These are phyloP conservation scores for Coregonus ussuriensis DNA, from an alignment of 2,797 vertebrate species.

Conservation along the genomic window DNA sequence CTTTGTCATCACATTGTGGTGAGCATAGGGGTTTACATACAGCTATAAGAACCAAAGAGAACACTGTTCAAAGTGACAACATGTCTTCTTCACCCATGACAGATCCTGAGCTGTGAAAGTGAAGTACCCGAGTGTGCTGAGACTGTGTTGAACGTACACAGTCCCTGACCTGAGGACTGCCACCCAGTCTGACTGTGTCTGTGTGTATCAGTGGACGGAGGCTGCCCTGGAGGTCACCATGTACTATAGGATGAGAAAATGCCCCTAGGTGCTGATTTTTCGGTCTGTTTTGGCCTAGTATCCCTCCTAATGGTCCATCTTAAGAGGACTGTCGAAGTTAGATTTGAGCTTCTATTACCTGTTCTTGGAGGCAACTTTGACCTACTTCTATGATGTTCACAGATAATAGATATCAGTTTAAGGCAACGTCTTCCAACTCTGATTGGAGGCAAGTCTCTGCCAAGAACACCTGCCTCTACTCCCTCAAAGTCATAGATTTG, in stretches of 20 bases:
- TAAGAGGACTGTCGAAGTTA: too few relatives aligned
- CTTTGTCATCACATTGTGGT: constrained; percentile 20
- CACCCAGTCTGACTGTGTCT: not conserved
- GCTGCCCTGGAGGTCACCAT: not conserved
- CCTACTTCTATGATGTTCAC: not conserved
- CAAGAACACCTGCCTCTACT: constrained; percentile 61
- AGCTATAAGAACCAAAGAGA: too few relatives aligned
- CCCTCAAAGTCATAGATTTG: constrained; percentile 34
- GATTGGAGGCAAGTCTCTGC: constrained; percentile 10
- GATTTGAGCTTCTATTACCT: not conserved
- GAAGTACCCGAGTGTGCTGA: not conserved
- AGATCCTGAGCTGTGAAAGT: not conserved
- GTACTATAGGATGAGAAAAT: not conserved
- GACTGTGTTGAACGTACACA: not conserved
- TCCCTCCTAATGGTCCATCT: not conserved
- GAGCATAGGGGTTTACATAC: constrained; percentile 20
- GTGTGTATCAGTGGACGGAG: not conserved
- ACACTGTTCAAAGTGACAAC: not conserved
- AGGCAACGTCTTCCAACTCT: not conserved
- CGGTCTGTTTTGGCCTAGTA: not conserved
- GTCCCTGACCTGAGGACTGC: not conserved
- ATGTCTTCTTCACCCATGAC: not conserved
- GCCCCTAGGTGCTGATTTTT: not conserved
- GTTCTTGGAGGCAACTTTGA: not conserved
- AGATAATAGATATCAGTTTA: not conserved